Percentiles rank a stretch among this genome's conserved stretches.
Evolutionary conservation across 2,797 vertebrate species (phyloP).

Genomic region (Sebastolobus alascanus): DNA sequence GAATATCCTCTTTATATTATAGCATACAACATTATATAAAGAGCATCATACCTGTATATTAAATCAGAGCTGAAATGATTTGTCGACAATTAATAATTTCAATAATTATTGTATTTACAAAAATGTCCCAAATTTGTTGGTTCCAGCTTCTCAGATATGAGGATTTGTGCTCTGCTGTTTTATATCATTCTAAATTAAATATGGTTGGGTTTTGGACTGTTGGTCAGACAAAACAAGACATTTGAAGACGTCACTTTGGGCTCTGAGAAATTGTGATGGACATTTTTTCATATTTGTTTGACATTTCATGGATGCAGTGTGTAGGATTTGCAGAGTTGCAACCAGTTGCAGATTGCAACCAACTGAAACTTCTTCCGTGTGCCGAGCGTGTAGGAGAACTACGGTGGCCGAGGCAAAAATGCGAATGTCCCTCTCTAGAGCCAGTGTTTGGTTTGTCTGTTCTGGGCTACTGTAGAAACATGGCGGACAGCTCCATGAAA

Average conservation of each 20-base stretch:
- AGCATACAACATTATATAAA: background rate
- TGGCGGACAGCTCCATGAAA: too few species aligned
- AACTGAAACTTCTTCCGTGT: too few species aligned
- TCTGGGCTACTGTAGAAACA: too few species aligned
- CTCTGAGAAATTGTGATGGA: background rate
- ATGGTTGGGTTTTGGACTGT: background rate
- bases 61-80: background rate
- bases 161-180: background rate
- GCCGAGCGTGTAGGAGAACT: too few species aligned
- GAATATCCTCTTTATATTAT: background rate
- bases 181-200: background rate
- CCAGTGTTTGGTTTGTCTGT: too few species aligned
- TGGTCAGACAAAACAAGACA: background rate
- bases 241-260: background rate
- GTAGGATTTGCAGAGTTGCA: too few species aligned
- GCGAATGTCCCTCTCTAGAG: too few species aligned
- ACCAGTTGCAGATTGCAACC: too few species aligned
- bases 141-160: background rate
- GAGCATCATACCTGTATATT: background rate
- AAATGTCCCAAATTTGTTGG: background rate
- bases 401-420: too few species aligned
- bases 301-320: background rate
- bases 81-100: background rate
- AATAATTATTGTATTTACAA: too few species aligned
- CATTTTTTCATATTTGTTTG: background rate